Base-by-base conservation (phyloP, 1,140 invertebrate genomes). In the Camponotus vicinus region DNA sequence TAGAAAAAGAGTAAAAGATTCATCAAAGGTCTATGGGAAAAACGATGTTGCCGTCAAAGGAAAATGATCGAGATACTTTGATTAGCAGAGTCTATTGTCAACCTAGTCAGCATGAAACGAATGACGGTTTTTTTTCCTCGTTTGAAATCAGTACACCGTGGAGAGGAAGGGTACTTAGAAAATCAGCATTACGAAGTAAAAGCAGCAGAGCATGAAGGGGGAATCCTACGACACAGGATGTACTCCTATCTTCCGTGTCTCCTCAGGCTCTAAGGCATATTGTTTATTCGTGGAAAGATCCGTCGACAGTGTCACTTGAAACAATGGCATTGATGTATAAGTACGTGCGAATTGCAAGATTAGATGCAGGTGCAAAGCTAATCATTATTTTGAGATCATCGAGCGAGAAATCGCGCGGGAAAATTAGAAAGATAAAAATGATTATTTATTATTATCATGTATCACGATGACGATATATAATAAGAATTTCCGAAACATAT, bases 181-280 rank as follows among this genome's bases (percentile, higher is more conserved):
- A 93, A 93, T 93, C 93, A 93, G 88, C 89, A 90, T 92, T 92
- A 93, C 92, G 89, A 79, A 92, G 92, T 93, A 89, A 92, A 93
- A 85, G 78, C 92, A 92, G 61, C 92, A 78, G 88, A 92, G 92
- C 93, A 90, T 92, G 78, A 93, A 93, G 34, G 84, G 82, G 88
- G 91, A 86, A 45, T 91, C 85, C 89, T 88, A 90, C 92, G 91
- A 92, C 92, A 92, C 91, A 93, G 92, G 92, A 92, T 92, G 92
- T 93, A 92, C 91, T 90, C 85, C 91, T 91, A 89, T 89, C 90
- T 93, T 93, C 91, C 92, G 91, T 88, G 77, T 91, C 89, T 92
- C 64, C 57, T 89, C 82, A 85, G 57, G 61, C 82, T 84, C 67
- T 73, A 49, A 64, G 85, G 90, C 66, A 90, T 90, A 90, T 89